These are phyloP conservation scores for Tetranychus cinnabarinus DNA, from an alignment of 1,140 invertebrate species.

Conservation along the genomic window DNA sequence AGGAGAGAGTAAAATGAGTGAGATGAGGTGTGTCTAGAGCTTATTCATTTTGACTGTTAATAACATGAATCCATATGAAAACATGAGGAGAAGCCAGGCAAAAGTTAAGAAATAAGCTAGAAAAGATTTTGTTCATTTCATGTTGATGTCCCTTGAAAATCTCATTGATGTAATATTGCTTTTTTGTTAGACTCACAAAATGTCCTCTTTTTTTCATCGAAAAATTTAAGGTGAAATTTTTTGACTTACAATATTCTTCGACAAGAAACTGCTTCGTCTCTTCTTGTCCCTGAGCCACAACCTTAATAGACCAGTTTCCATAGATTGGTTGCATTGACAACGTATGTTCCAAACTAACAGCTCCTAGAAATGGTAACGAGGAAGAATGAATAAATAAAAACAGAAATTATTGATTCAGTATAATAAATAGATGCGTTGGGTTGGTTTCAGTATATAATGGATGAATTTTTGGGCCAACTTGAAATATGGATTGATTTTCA, in stretches of 20 bases:
- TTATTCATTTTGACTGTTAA: not conserved
- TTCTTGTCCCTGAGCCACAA: conserved; percentile 60
- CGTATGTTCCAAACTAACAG: conserved; percentile 66
- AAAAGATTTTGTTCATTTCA: too few species aligned
- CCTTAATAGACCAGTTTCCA: conserved; percentile 70
- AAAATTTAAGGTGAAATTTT: not conserved
- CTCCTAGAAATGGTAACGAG: conserved; percentile 27
- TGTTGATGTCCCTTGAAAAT: too few species aligned
- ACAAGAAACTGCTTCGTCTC: conserved; percentile 63
- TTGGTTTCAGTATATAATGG: too few species aligned
- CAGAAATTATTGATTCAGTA: not conserved
- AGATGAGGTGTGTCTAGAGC: too few species aligned
- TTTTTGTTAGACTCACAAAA: too few species aligned
- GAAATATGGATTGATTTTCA: too few species aligned
- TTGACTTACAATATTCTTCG: conserved; percentile 77
- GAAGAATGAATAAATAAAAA: not conserved
- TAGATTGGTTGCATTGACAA: conserved; percentile 73
- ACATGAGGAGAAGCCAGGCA: not conserved
- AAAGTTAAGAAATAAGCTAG: too few species aligned
- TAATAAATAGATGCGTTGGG: too few species aligned
- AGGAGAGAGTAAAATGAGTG: not conserved
- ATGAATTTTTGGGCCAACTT: too few species aligned
- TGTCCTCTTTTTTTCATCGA: too few species aligned
- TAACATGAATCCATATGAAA: not conserved
- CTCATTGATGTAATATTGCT: too few species aligned